These are phyloP conservation scores for Colossoma macropomum DNA, from an alignment of 2,113 vertebrate genomes.

Conservation along the genomic window DNA sequence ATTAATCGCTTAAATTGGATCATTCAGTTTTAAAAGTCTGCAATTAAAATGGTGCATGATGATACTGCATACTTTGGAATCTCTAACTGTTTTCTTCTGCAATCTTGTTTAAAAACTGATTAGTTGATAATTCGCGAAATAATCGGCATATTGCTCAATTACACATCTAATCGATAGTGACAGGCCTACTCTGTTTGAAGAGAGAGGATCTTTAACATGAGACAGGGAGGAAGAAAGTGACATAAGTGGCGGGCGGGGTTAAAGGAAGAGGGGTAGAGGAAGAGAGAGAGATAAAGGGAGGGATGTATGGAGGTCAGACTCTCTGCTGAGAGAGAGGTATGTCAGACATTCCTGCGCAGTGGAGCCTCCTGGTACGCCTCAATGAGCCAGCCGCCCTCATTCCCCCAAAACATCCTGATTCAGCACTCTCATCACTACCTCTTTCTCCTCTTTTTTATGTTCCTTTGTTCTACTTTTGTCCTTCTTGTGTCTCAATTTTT, in stretches of 20 bases:
- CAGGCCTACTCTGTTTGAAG: not conserved
- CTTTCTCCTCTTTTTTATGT: not conserved
- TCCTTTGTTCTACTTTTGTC: not conserved
- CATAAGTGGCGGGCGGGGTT: too few species aligned
- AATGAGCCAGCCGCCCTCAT: slow-evolving; percentile 17
- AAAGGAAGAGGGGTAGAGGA: not conserved
- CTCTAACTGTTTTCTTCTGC: too few species aligned
- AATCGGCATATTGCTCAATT: too few species aligned
- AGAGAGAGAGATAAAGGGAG: slow-evolving; percentile 2
- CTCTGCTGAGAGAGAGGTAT: slow-evolving; percentile 36
- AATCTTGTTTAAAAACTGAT: too few species aligned
- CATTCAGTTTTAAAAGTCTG: too few species aligned
- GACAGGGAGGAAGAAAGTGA: not conserved
- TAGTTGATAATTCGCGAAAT: too few species aligned
- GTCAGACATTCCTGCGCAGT: slow-evolving; percentile 37
- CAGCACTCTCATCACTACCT: not conserved
- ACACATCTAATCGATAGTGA: too few species aligned
- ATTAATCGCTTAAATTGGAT: too few species aligned
- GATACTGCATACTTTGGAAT: too few species aligned
- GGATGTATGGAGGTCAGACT: slow-evolving; percentile 20
- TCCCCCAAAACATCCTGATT: slow-evolving; percentile 5
- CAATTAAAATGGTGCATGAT: too few species aligned
- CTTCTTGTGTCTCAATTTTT: not conserved
- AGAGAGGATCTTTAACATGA: not conserved
- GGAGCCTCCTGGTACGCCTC: slow-evolving; percentile 29